Base-by-base conservation (phyloP, 1,140 invertebrate genomes). In the Drosophila carrolli region DNA sequence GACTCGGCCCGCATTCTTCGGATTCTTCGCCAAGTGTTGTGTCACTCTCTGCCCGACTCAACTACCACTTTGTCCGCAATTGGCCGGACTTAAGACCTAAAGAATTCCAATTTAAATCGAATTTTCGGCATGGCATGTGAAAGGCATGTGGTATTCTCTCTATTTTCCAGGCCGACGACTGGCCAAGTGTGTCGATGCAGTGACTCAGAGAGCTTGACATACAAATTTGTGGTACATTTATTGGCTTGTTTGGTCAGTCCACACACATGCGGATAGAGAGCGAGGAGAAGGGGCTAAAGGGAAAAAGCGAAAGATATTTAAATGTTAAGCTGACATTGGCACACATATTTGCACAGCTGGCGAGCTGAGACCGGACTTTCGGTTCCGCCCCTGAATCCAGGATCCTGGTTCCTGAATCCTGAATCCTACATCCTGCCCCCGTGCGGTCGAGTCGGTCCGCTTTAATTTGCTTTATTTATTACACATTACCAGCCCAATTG, bases 31-130 rank as follows among this genome's bases (percentile, higher is more conserved):
- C 27, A 32, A 62, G 48, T 43, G 59, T 62, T 58, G 41, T 58
- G 56, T 47, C 56, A 32, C 41, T 19, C 7, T 38, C 5, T 38
- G 4, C 8, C 29, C 29, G 29, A 4, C 29, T 32, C 9, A 10
- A 6, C 37, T 40, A 16, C 16, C 37, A 9, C 13, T 29, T 23
- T 60, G 55, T 27, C 41, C 14, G 27, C 65, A 13, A 75, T 57
- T 32, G 57, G 48, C 53, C 38, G 43, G 19, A 58, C 47, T 62
- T 50, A 47, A 56, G 40, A 60, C 13, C 79, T 47, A 37, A 89
- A 75, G 80, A 89, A 89, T 89, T 89, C 78, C 81, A 89, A 89
- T 89, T 90, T 89, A 89, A 89, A 89, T 89, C 80, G 84, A 80
- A 89, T 89, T 90, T 88, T 58, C 68, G 80, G 41, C 65, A 58